A percentile compares a stretch with the other conserved stretches of the same genome.
phyloP scores from a whole-genome alignment of 2,113 vertebrate genomes.

The Ctenomys sociabilis region DNA sequence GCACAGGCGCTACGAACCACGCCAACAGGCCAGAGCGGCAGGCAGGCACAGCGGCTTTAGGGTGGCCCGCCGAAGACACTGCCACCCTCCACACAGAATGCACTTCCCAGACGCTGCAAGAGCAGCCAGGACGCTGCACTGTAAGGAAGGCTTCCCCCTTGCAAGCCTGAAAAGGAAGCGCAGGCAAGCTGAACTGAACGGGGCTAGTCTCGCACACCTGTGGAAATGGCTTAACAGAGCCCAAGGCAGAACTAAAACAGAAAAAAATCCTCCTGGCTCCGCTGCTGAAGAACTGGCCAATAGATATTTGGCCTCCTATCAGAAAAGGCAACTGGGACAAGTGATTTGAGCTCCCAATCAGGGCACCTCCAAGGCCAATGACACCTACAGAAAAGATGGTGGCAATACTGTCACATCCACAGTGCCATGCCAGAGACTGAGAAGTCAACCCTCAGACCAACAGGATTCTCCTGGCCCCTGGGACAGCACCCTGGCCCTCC shows the following conservation, averaged over 20 bases:
- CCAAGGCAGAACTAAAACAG: not conserved
- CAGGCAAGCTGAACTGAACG: slow-evolving; percentile 12
- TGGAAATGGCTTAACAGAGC: not conserved
- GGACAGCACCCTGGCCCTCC: not conserved
- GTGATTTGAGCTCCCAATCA: not conserved
- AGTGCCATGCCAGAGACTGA: not conserved
- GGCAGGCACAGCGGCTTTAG: not conserved
- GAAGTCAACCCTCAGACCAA: not conserved
- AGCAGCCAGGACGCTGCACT: not conserved
- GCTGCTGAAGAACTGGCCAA: not conserved
- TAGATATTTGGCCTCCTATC: not conserved
- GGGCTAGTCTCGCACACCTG: not conserved
- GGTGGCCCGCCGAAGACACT: not conserved
- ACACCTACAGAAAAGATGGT: not conserved
- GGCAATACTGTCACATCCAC: accelerated
- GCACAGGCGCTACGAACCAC: not conserved
- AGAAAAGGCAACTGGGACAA: not conserved
- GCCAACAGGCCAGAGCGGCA: not conserved
- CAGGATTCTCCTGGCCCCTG: not conserved
- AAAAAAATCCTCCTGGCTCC: not conserved
- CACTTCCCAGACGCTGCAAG: not conserved
- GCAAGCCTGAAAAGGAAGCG: not conserved
- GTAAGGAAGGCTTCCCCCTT: not conserved
- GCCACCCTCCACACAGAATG: not conserved
- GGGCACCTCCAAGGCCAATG: not conserved